These are phyloP conservation scores for Caretta caretta DNA, from an alignment of 2,113 vertebrate species.

Conservation along the genomic window DNA sequence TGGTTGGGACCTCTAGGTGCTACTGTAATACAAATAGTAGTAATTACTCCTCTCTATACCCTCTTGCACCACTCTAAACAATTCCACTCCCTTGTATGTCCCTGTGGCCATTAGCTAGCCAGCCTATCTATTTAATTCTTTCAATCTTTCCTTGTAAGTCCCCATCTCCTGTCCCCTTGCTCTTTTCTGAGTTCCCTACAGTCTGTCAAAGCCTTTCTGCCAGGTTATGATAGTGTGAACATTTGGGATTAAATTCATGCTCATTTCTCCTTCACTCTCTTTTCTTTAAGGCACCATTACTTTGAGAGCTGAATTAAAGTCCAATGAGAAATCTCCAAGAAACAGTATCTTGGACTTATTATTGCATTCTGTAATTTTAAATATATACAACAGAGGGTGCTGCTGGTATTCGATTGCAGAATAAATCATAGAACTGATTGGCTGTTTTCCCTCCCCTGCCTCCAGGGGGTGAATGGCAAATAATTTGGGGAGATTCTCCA, in stretches of 20 bases:
- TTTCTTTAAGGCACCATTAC: not conserved
- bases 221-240: not conserved
- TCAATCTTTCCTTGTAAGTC: not conserved
- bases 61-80: not conserved
- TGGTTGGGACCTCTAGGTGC: not conserved
- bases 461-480: not conserved
- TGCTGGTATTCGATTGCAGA: not conserved
- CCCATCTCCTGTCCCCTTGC: not conserved
- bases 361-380: slow-evolving; percentile 50
- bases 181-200: not conserved
- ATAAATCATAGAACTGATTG: fast-evolving
- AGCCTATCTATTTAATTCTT: not conserved
- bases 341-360: not conserved
- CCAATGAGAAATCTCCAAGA: not conserved
- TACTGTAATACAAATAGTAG: not conserved
- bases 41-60: not conserved
- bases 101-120: not conserved
- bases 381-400: slow-evolving; percentile 71
- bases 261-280: not conserved
- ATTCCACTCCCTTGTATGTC: not conserved
- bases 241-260: not conserved
- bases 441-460: fast-evolving
- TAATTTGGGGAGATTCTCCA: not conserved
- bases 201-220: not conserved
- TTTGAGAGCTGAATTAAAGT: not conserved